Percentiles rank a stretch among this genome's conserved stretches.
phyloP scores from a whole-genome alignment of 2,797 vertebrate genomes.

The Buceros bicornis region DNA sequence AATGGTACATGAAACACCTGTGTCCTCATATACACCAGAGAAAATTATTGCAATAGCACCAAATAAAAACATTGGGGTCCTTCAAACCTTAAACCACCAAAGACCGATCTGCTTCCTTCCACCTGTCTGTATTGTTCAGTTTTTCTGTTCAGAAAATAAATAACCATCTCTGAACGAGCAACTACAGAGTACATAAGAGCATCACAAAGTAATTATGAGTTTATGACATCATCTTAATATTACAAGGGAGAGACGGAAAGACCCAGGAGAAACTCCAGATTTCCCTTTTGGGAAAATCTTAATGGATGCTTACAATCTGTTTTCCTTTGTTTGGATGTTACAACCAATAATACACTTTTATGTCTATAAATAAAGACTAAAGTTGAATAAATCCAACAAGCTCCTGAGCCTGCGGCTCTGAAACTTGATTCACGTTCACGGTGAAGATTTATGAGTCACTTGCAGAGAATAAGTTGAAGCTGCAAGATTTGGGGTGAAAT shows the following conservation, averaged over 20 bases:
- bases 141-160: constrained; percentile 73
- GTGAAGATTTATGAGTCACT: constrained; percentile 98
- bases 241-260: constrained; percentile 80
- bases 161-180: constrained; percentile 70
- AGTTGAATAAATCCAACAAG: constrained; percentile 93
- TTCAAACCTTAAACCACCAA: constrained; percentile 72
- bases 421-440: constrained; percentile 94
- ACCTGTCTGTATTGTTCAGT: constrained; percentile 66
- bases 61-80: constrained; percentile 66
- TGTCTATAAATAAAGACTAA: constrained; percentile 93
- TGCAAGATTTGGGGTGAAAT: constrained; percentile 92
- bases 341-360: constrained; percentile 91
- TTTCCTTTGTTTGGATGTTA: constrained; percentile 89
- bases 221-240: constrained; percentile 87
- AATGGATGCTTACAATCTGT: constrained; percentile 87
- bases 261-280: constrained; percentile 78
- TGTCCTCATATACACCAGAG: not conserved
- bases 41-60: constrained; percentile 38
- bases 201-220: constrained; percentile 82
- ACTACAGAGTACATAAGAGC: constrained; percentile 71
- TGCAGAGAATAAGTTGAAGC: constrained; percentile 92
- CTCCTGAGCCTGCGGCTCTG: constrained; percentile 91
- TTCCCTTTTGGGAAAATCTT: constrained; percentile 86
- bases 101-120: constrained; percentile 61
- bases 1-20: constrained; percentile 68